These are phyloP conservation scores for Drosophila dunni DNA, from an alignment of 1,140 invertebrate genomes.

Conservation along the genomic window DNA sequence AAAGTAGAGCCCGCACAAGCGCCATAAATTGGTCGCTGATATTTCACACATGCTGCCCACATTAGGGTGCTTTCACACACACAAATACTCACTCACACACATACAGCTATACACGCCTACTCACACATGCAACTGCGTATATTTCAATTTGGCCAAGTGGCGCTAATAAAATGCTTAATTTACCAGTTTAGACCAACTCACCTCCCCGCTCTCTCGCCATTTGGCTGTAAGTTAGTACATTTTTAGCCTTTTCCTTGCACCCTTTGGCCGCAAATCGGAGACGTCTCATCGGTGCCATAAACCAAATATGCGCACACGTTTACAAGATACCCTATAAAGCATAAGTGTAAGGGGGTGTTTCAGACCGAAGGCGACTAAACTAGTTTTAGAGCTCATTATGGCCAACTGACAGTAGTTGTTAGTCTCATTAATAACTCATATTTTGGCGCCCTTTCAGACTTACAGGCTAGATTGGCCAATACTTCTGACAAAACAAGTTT, in stretches of 20 bases:
- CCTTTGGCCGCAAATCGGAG: slow-evolving; percentile 30
- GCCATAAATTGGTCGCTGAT: slow-evolving; percentile 75
- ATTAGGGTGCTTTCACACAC: slow-evolving; percentile 34
- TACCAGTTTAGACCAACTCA: slow-evolving; percentile 44
- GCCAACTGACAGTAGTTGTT: too few relatives aligned
- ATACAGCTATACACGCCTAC: slow-evolving; percentile 13
- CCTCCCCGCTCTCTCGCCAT: background rate
- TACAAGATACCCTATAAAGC: slow-evolving; percentile 6
- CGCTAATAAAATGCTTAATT: slow-evolving; percentile 79
- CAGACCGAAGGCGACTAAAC: too few relatives aligned
- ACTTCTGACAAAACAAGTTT: background rate
- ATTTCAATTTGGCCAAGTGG: slow-evolving; percentile 56
- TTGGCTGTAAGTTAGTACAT: slow-evolving; percentile 6
- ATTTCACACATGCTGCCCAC: slow-evolving; percentile 74
- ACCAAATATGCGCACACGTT: slow-evolving; percentile 26
- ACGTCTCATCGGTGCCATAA: slow-evolving; percentile 28
- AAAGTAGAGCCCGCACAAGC: slow-evolving; percentile 66
- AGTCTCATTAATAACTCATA: too few relatives aligned
- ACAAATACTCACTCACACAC: slow-evolving; percentile 9
- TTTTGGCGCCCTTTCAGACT: too few relatives aligned
- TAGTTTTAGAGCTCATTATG: too few relatives aligned
- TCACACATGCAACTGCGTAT: slow-evolving; percentile 27
- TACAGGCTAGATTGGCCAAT: too few relatives aligned
- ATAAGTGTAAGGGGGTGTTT: too few relatives aligned
- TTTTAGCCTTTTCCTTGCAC: slow-evolving; percentile 16